Conservation (phyloP, 1,140 invertebrate species). For the Meloidogyne exigua region DNA sequence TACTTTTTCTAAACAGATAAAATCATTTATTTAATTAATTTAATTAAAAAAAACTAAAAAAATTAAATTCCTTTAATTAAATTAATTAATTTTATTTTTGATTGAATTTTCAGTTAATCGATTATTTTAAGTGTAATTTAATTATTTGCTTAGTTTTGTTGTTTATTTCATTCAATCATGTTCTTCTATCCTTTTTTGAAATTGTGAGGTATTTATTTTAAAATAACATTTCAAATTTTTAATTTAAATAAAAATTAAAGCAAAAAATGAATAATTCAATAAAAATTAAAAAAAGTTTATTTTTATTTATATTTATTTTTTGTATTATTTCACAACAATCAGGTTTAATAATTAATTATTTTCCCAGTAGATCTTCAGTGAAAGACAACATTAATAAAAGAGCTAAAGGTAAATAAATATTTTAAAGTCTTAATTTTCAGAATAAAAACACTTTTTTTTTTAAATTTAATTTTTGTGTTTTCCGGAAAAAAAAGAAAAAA, state of each 20-base stretch:
- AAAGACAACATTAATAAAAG: not conserved
- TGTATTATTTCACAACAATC: not conserved
- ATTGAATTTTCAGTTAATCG: not conserved
- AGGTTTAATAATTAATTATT: not conserved
- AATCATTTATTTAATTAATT: not conserved
- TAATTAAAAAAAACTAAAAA: too few relatives aligned
- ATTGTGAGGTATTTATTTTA: not conserved
- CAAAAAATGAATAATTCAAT: too few relatives aligned
- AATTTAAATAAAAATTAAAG: too few relatives aligned
- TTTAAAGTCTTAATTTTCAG: too few relatives aligned
- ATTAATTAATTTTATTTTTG: not conserved
- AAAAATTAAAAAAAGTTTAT: not conserved
- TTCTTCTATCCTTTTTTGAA: not conserved
- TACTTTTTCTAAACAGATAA: not conserved
- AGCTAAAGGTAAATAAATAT: not conserved
- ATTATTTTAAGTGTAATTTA: not conserved
- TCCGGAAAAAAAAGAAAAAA: too few relatives aligned
- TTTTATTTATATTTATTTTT: conserved; percentile 1
- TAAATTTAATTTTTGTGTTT: too few relatives aligned
- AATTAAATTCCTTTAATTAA: too few relatives aligned
- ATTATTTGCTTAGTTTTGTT: not conserved
- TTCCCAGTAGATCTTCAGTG: not conserved
- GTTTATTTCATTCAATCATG: too few relatives aligned
- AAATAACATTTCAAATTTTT: too few relatives aligned
- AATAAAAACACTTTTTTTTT: too few relatives aligned